phyloP scores from a whole-genome alignment of 2,888 invertebrate species.

The Epirrita christyi region DNA sequence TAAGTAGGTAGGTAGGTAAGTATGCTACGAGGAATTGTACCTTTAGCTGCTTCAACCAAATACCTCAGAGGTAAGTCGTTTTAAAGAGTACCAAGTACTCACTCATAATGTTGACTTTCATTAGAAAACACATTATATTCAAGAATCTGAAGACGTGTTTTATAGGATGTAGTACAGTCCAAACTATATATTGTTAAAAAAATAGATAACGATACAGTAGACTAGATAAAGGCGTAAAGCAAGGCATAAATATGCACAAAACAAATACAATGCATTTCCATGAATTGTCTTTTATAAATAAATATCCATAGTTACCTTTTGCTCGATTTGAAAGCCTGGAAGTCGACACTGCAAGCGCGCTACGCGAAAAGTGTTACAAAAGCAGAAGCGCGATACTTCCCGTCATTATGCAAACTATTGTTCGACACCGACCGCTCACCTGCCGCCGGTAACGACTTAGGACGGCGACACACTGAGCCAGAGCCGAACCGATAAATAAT shows the following conservation, averaged over 20 bases:
- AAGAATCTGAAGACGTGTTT: too few species aligned
- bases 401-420: slow-evolving; percentile 27
- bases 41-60: not conserved
- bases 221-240: too few species aligned
- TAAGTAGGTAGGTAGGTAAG: not conserved
- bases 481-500: too few species aligned
- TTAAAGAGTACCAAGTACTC: too few species aligned
- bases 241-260: too few species aligned
- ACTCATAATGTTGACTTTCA: too few species aligned
- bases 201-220: too few species aligned
- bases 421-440: slow-evolving; percentile 15
- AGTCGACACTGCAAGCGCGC: not conserved
- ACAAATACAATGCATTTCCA: not conserved
- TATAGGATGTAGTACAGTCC: too few species aligned
- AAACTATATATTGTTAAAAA: too few species aligned
- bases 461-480: not conserved
- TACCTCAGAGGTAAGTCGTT: not conserved
- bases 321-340: not conserved
- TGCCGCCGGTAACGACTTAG: slow-evolving; percentile 13
- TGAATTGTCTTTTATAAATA: not conserved
- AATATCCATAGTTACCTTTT: not conserved
- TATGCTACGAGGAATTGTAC: not conserved
- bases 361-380: not conserved
- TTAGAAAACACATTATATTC: too few species aligned
- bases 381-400: slow-evolving; percentile 19